These are phyloP conservation scores for Eublepharis macularius DNA, from an alignment of 2,113 vertebrate species.

Conservation along the genomic window DNA sequence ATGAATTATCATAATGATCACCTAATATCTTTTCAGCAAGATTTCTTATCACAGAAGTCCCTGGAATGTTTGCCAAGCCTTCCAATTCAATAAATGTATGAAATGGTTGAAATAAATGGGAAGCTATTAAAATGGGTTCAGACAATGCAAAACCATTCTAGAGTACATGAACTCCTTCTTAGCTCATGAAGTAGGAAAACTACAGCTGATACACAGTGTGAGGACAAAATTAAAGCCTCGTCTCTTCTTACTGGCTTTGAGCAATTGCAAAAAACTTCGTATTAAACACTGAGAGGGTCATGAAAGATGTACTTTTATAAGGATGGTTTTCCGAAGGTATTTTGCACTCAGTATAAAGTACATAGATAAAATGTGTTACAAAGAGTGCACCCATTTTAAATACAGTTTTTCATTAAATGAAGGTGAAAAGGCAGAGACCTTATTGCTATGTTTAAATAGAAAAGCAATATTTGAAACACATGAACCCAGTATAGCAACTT, in stretches of 20 bases:
- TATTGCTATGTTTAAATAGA: not conserved
- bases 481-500: not conserved
- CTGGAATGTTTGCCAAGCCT: slow-evolving; percentile 14
- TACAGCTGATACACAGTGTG: not conserved
- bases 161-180: slow-evolving; percentile 30
- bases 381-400: not conserved
- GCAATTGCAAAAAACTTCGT: not conserved
- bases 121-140: slow-evolving; percentile 53
- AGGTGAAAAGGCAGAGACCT: not conserved
- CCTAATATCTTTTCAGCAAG: not conserved
- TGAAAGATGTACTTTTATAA: not conserved
- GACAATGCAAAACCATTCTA: slow-evolving; percentile 22
- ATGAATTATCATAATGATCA: not conserved
- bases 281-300: not conserved
- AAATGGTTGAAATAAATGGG: slow-evolving; percentile 43
- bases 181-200: not conserved
- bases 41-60: slow-evolving; percentile 29
- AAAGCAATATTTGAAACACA: not conserved
- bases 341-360: not conserved
- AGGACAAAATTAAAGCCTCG: not conserved
- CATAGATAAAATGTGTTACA: not conserved
- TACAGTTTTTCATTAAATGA: not conserved
- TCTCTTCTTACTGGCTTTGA: not conserved
- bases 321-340: not conserved
- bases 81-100: slow-evolving; percentile 45